Percentiles rank a stretch among this genome's conserved stretches.
Conservation (phyloP, 2,113 vertebrate genomes). For the Rhizomys pruinosus region DNA sequence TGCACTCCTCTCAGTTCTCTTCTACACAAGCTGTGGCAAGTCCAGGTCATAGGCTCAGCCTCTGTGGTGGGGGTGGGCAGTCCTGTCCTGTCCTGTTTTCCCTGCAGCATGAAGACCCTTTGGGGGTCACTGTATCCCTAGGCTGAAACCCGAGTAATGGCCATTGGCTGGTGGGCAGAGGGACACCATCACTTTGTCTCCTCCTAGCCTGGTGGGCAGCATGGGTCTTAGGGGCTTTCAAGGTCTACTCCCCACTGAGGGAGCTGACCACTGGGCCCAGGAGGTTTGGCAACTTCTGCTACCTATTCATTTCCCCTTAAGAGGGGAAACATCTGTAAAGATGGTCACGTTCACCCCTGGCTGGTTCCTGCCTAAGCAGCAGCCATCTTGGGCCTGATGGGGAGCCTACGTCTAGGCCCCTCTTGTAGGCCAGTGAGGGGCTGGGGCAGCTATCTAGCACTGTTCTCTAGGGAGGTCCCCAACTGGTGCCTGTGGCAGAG, state of each 20-base stretch:
- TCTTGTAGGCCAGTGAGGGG: accelerated
- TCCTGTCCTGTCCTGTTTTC: background rate
- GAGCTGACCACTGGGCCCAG: background rate
- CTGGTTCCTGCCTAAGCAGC: background rate
- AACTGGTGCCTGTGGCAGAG: accelerated
- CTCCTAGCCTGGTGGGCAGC: background rate
- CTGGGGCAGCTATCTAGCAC: accelerated
- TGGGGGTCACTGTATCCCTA: background rate
- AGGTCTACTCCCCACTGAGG: background rate
- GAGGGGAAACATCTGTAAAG: background rate
- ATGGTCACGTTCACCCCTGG: background rate
- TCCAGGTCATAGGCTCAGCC: accelerated
- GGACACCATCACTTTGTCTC: background rate
- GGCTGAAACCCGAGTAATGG: background rate
- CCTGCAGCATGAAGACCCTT: background rate
- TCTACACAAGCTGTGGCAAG: background rate
- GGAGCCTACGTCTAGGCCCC: background rate
- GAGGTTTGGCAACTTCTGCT: accelerated
- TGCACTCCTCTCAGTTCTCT: accelerated
- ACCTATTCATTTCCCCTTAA: accelerated
- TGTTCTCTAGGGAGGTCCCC: background rate
- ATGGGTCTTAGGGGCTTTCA: background rate
- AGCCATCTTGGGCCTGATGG: background rate
- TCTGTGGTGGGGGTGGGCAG: background rate
- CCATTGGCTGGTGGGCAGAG: accelerated